Evolutionary conservation across 2,888 invertebrate species (phyloP), one percentile per base, ranked within the genome.

Genomic region (Crocallis elinguaria): DNA sequence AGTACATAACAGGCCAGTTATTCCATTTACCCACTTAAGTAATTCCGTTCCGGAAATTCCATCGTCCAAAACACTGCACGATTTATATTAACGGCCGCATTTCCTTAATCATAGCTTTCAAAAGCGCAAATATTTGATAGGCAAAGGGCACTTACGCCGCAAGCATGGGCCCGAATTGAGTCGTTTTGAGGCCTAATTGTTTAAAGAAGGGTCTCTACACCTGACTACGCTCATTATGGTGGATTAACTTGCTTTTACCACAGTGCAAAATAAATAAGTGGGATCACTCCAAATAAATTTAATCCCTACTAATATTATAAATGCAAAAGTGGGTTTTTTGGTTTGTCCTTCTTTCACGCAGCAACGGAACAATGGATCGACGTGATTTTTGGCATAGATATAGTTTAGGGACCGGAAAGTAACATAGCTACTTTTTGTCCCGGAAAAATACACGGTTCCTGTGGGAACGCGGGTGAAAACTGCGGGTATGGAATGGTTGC

Each of bases 171-270:
- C 46, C 56, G 63, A 64, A 69, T 68, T 64, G 65, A 70, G 70
- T 64, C 60, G 67, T 71, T 69, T 53, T 56, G 62, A 60, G 57
- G 56, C 65, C 51, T 73, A 70, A 74, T 73, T 70, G 70, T 63
- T 64, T 69, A 65, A 62, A 54, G 60, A 72, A 67, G 63, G 69
- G 67, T 71, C 65, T 69, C 69, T 67, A 71, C 79, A 80, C 79
- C 79, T 80, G 79, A 77, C 73, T 75, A 71, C 63, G 41, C 48
- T 59, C 59, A 67, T 76, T 73, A 73, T 66, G 66, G 65, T 55
- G 65, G 75, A 79, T 78, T 79, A 78, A 73, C 70, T 69, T 30
- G 37, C 30, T 7, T 36, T 36, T 21, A 32, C 1, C 38, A 53
- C 46, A 54, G 43, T 29, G 7, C 12, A 54, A 32, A 23, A 7